A percentile compares a stretch with the other conserved stretches of the same genome.
Conservation (phyloP, 2,113 vertebrate genomes). For the Urocolius indicus region DNA sequence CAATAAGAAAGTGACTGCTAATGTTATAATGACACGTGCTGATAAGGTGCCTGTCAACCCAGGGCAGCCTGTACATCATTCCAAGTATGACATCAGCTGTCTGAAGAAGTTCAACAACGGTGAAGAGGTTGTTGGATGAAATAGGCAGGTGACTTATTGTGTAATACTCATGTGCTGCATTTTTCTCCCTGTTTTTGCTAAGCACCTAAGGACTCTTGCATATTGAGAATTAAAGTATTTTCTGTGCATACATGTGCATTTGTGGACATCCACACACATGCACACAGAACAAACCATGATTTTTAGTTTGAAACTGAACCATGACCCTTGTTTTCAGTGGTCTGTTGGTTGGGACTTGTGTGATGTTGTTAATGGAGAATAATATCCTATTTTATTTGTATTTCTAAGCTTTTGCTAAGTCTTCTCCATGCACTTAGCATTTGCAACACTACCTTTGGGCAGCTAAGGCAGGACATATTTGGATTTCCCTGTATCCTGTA, state of each 20-base stretch:
- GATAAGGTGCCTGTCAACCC: background rate
- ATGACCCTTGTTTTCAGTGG: background rate
- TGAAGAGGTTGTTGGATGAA: background rate
- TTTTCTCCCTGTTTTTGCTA: background rate
- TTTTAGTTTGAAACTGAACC: background rate
- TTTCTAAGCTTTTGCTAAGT: background rate
- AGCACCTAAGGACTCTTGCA: background rate
- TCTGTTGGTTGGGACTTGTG: background rate
- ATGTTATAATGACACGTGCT: background rate
- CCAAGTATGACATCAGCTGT: background rate
- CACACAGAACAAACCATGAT: background rate
- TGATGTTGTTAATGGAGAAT: background rate
- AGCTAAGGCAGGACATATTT: background rate
- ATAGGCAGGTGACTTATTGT: background rate
- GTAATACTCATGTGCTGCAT: background rate
- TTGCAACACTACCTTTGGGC: background rate
- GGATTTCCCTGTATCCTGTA: background rate
- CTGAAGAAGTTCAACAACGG: background rate
- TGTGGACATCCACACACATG: background rate
- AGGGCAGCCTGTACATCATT: background rate
- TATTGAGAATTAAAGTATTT: background rate
- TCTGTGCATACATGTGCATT: fast-evolving
- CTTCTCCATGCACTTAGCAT: background rate
- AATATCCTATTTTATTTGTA: background rate
- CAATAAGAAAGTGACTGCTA: background rate